Evolutionary conservation across 2,888 invertebrate genomes (phyloP), one percentile per base, ranked within the genome.

Genomic region (Dasysyrphus albostriatus): DNA sequence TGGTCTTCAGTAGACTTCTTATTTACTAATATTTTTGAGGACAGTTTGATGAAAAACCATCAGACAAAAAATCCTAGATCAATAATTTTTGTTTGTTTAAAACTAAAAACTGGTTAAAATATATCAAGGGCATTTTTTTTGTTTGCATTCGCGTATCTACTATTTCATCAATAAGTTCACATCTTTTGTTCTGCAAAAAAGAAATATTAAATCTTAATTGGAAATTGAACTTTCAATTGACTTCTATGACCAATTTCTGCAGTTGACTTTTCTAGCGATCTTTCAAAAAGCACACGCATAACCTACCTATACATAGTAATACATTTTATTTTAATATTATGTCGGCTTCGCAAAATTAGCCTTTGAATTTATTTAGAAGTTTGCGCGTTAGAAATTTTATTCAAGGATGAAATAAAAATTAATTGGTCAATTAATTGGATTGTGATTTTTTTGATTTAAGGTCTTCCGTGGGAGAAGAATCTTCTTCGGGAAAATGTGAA

Each of bases 391-490:
- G 76, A 80, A 9, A 37, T 47, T 16, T 65, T 37, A 16, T 51
- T 51, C 39, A 49, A 24, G 16, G 34, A 69, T 67, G 34, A 12
- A 49, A 10, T 3, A 34, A 10, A 34, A 16, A 5, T 16, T 29
- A 47, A 47, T 65, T 47, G n/a, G 7, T 32, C 8, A 32, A 37
- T 34, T 0, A 0, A 49, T 19, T 24, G 14, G 39, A 29, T 24
- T 44, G 1, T 63, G 6, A n/a, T 42, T 63, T 9, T 1, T 54
- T 24, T 24, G 24, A 3, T 24, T 67, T 34, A 34, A 87, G 87
- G 87, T 87, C 87, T 39, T 87, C 87, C 12, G 75, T 72, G 51
- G 87, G 75, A 10, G 87, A 83, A 39, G 87, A 87, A 19, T 72
- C 74, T 24, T 83, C 87, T 12, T 75, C 87, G 58, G 87, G 70